Percentiles rank a stretch among this genome's conserved stretches.
phyloP scores from a whole-genome alignment of 1,140 invertebrate genomes.

The Sitobion miscanthi region DNA sequence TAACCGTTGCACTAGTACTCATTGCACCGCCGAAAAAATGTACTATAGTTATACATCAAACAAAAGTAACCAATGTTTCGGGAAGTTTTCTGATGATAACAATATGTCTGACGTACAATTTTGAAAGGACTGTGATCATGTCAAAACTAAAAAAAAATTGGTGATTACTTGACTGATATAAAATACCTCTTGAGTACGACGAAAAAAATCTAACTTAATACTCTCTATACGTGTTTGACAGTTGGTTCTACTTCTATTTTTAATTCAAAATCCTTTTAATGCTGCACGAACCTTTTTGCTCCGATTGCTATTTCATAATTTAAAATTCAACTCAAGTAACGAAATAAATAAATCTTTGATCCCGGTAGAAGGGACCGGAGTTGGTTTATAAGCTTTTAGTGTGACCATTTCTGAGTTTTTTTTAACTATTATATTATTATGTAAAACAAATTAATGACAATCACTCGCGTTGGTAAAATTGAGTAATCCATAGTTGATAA shows the following conservation, averaged over 20 bases:
- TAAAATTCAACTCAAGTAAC: conserved; percentile 15
- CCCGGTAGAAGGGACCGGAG: neutral
- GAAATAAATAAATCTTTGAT: neutral
- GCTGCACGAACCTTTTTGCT: neutral
- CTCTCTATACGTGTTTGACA: neutral
- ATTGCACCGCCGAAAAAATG: neutral
- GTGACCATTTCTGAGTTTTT: neutral
- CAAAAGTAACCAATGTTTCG: neutral
- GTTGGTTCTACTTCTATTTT: neutral
- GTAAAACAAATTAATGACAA: neutral
- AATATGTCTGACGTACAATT: neutral
- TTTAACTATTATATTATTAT: neutral
- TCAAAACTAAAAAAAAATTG: neutral
- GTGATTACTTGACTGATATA: neutral
- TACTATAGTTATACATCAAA: neutral
- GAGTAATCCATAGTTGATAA: neutral
- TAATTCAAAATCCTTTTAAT: neutral
- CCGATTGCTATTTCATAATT: neutral
- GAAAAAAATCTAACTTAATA: neutral
- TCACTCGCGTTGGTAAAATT: neutral
- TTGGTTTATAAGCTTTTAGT: neutral
- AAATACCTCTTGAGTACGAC: neutral
- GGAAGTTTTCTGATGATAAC: neutral
- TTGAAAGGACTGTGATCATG: neutral
- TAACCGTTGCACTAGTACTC: neutral